These are phyloP conservation scores for Vanessa cardui DNA, from an alignment of 2,888 invertebrate genomes.

Conservation along the genomic window DNA sequence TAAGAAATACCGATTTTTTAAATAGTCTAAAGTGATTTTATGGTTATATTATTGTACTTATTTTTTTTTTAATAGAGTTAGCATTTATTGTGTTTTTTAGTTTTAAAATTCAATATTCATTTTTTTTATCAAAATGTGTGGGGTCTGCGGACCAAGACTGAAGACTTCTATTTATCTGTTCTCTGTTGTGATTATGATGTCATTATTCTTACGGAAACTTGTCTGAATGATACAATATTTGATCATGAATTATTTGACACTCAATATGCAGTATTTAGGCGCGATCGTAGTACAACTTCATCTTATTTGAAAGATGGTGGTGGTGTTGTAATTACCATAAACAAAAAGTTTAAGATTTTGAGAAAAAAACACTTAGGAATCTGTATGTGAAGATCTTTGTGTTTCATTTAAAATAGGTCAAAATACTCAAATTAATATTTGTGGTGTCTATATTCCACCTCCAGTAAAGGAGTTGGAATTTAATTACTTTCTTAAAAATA, in stretches of 20 bases:
- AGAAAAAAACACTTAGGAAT: slow-evolving; percentile 7
- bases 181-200: neutral
- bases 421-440: neutral
- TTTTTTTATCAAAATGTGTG: slow-evolving; percentile 3
- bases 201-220: neutral
- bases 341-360: slow-evolving; percentile 2
- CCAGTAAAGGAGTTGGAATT: slow-evolving; percentile 1
- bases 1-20: slow-evolving; percentile 4
- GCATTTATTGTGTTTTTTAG: neutral
- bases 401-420: slow-evolving; percentile 1
- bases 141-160: too few species aligned
- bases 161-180: too few species aligned
- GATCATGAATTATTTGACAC: neutral
- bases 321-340: neutral
- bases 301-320: slow-evolving; percentile 6
- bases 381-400: slow-evolving; percentile 11
- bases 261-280: neutral
- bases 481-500: neutral
- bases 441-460: slow-evolving; percentile 7
- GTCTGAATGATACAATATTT: slow-evolving; percentile 2
- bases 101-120: neutral
- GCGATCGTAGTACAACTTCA: slow-evolving; percentile 3
- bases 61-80: neutral
- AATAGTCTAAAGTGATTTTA: neutral
- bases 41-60: neutral